These are phyloP conservation scores for Thermophis baileyi DNA, from an alignment of 2,113 vertebrate genomes.

Conservation along the genomic window DNA sequence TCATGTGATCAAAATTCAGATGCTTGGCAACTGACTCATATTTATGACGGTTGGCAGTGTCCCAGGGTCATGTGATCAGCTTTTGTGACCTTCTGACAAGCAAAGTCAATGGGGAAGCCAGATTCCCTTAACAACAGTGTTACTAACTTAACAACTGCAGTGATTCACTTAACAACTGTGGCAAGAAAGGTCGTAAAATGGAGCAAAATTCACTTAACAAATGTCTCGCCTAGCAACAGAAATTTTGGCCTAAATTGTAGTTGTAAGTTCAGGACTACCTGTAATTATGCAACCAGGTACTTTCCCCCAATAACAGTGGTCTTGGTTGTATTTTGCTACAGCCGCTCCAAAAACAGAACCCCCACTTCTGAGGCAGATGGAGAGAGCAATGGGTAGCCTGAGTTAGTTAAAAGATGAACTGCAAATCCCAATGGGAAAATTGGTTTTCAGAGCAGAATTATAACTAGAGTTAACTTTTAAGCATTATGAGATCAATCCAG, in stretches of 20 bases:
- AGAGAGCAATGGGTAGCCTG: background rate
- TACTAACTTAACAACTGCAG: background rate
- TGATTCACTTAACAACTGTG: background rate
- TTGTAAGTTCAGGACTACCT: background rate
- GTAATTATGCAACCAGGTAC: background rate
- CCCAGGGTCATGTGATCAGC: background rate
- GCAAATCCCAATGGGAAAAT: background rate
- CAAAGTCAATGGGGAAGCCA: background rate
- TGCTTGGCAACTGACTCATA: background rate
- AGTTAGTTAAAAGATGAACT: background rate
- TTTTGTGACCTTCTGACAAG: background rate
- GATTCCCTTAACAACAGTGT: background rate
- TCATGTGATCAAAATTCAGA: background rate
- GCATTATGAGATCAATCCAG: background rate
- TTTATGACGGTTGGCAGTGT: background rate
- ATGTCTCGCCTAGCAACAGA: background rate
- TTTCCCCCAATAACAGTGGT: background rate
- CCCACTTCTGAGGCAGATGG: background rate
- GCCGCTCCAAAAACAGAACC: background rate
- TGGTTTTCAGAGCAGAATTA: background rate
- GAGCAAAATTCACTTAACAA: background rate
- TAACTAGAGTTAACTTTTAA: background rate
- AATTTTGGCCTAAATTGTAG: background rate
- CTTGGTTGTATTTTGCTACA: background rate
- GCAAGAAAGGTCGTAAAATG: background rate